Percentiles rank a stretch among this genome's conserved stretches.
These are phyloP conservation scores for Leptogaster cylindrica DNA, from an alignment of 2,888 invertebrate species.

Conservation along the genomic window DNA sequence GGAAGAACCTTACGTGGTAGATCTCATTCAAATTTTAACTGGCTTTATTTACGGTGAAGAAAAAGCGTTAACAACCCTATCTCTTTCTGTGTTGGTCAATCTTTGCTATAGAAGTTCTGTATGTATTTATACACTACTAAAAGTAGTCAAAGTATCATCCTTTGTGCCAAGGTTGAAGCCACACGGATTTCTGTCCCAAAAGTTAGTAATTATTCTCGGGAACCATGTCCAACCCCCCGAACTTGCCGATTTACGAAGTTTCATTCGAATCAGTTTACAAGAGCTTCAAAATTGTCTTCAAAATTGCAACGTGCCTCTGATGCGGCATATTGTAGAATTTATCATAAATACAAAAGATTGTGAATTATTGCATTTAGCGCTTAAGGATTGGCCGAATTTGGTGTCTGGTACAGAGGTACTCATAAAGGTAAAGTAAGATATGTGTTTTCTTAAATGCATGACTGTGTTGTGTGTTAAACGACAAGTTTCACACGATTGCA, in stretches of 20 bases:
- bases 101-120: conserved; percentile 80
- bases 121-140: conserved; percentile 74
- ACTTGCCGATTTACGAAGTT: conserved; percentile 55
- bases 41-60: conserved; percentile 68
- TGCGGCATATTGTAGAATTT: conserved; percentile 58
- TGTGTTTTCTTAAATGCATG: too few species aligned
- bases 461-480: not conserved
- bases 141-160: conserved; percentile 67
- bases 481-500: not conserved
- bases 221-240: conserved; percentile 55
- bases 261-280: conserved; percentile 56
- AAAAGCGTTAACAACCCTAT: conserved; percentile 63
- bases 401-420: conserved; percentile 56
- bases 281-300: conserved; percentile 56
- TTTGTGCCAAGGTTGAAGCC: conserved; percentile 56
- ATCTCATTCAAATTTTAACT: conserved; percentile 66
- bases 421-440: conserved; percentile 53
- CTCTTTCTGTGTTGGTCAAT: conserved; percentile 77
- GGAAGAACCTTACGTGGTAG: conserved; percentile 75
- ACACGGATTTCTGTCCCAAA: conserved; percentile 57
- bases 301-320: conserved; percentile 57
- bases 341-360: conserved; percentile 53
- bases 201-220: conserved; percentile 59
- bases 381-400: conserved; percentile 54
- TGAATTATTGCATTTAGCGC: conserved; percentile 53